These are phyloP conservation scores for Leptinotarsa juncta DNA, from an alignment of 2,888 invertebrate genomes.

Conservation along the genomic window DNA sequence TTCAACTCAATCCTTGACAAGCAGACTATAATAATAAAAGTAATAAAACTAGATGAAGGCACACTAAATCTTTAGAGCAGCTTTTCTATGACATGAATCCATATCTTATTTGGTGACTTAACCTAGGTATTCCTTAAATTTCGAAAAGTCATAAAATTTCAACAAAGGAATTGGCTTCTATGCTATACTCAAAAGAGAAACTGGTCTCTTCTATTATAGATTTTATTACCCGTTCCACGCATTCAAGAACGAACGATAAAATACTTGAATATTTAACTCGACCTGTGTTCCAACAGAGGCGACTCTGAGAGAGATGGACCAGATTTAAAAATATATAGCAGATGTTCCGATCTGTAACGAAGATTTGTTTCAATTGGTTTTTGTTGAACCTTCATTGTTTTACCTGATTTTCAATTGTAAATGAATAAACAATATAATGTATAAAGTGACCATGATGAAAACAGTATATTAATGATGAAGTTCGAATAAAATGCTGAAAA, in stretches of 20 bases:
- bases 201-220: neutral
- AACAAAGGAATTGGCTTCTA: neutral
- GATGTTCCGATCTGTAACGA: too few relatives aligned
- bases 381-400: too few relatives aligned
- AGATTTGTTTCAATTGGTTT: too few relatives aligned
- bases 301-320: neutral
- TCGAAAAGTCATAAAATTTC: constrained; percentile 10
- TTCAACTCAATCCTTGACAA: neutral
- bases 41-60: constrained; percentile 6
- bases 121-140: neutral
- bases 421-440: too few relatives aligned
- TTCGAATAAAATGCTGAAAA: too few relatives aligned
- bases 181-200: neutral
- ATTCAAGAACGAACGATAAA: neutral
- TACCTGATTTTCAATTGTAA: too few relatives aligned
- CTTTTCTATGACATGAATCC: constrained; percentile 1
- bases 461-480: too few relatives aligned
- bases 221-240: neutral
- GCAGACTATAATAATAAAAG: neutral
- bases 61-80: constrained; percentile 1
- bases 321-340: too few relatives aligned
- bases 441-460: too few relatives aligned
- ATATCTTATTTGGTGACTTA: constrained; percentile 1
- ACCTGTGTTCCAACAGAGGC: neutral
- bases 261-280: neutral